phyloP scores from a whole-genome alignment of 2,113 vertebrate genomes.

The Empidonax alnorum region DNA sequence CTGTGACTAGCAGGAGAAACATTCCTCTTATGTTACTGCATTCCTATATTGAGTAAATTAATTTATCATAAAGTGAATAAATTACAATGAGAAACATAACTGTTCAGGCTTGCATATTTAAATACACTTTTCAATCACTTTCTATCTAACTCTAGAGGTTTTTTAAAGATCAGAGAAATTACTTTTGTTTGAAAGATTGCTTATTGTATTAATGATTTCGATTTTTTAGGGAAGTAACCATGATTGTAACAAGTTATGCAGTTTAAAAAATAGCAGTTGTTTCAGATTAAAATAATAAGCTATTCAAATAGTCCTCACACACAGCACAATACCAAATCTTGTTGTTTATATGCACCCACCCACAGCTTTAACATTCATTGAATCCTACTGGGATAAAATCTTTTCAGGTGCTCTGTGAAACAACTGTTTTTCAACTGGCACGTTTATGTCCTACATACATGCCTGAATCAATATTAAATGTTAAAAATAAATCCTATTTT shows the following conservation, averaged over 20 bases:
- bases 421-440: constrained; percentile 2
- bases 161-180: constrained; percentile 12
- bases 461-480: background rate
- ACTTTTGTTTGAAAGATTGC: background rate
- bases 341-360: constrained; percentile 31
- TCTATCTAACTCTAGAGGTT: background rate
- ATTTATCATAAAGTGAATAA: constrained; percentile 62
- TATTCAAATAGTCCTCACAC: constrained; percentile 17
- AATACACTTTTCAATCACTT: constrained; percentile 20
- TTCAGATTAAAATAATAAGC: constrained; percentile 52
- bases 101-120: constrained; percentile 33
- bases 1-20: constrained; percentile 76
- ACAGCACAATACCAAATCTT: background rate
- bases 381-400: constrained; percentile 55
- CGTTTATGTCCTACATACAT: background rate
- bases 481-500: constrained; percentile 37
- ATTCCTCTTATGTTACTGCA: constrained; percentile 86
- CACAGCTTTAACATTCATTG: constrained; percentile 40
- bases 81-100: constrained; percentile 64
- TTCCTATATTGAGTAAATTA: constrained; percentile 72
- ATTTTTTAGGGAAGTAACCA: constrained; percentile 27
- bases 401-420: constrained; percentile 47
- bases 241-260: constrained; percentile 10
- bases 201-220: constrained; percentile 22
- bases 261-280: constrained; percentile 41